These are phyloP conservation scores for Hypselothyrea guttata DNA, from an alignment of 2,888 invertebrate species.

Conservation along the genomic window DNA sequence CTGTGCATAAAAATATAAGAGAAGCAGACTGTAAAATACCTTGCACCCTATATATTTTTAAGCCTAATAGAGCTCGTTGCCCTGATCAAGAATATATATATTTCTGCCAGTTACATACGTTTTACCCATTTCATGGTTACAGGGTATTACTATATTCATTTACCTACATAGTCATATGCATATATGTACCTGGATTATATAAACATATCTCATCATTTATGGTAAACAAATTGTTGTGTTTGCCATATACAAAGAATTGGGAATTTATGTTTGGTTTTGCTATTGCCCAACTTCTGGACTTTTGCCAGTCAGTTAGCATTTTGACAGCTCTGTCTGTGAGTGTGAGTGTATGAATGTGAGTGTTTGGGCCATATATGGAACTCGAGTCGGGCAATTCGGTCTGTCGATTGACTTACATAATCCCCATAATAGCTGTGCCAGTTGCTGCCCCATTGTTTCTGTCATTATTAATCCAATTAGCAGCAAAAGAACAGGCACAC, in stretches of 20 bases:
- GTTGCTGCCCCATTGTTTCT: conserved; percentile 63
- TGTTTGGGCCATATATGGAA: conserved; percentile 23
- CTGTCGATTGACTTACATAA: conserved; percentile 60
- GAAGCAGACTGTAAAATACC: no score
- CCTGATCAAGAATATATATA: no score
- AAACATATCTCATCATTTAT: conserved; percentile 25
- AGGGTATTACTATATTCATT: not conserved
- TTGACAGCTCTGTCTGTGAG: conserved; percentile 43
- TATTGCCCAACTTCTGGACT: conserved; percentile 35
- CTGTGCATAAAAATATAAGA: no score
- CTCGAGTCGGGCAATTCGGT: conserved; percentile 25
- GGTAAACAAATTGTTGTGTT: conserved; percentile 1
- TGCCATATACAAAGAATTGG: not conserved
- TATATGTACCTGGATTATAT: conserved; percentile 2
- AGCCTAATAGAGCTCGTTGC: no score
- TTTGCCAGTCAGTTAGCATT: conserved; percentile 37
- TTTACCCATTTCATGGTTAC: no score
- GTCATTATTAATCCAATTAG: conserved; percentile 73
- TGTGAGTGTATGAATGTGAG: not conserved
- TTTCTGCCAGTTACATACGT: no score
- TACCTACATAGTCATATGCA: no score
- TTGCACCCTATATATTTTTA: no score
- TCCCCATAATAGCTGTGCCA: conserved; percentile 43
- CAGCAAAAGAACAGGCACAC: conserved; percentile 58
- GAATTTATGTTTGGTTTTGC: no score